Evolutionary conservation across 2,888 invertebrate genomes (phyloP).

Genomic region (Anodontia alba): DNA sequence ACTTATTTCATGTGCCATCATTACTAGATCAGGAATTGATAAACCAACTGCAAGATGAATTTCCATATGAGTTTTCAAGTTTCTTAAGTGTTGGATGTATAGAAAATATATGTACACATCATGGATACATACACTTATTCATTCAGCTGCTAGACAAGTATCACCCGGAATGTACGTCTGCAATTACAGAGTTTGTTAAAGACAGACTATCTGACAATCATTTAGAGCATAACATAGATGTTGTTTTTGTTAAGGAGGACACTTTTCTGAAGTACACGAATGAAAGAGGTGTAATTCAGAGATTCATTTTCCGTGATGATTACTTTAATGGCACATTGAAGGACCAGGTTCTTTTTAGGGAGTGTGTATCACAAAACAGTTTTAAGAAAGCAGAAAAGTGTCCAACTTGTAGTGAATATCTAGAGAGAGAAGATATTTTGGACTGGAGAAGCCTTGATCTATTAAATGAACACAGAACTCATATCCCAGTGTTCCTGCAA

Average conservation of each 20-base stretch:
- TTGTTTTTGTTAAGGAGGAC: background rate
- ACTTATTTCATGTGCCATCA: background rate
- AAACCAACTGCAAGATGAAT: background rate
- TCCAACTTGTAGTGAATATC: background rate
- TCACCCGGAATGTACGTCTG: background rate
- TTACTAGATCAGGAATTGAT: background rate
- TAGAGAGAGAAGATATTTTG: background rate
- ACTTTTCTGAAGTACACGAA: background rate
- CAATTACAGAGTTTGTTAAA: background rate
- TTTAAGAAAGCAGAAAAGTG: background rate
- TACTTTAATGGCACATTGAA: background rate
- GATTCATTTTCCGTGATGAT: background rate
- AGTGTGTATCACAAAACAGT: background rate
- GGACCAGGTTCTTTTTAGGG: background rate
- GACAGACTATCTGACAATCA: background rate
- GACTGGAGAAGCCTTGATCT: background rate
- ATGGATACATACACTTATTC: background rate
- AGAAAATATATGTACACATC: background rate
- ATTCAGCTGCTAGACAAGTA: background rate
- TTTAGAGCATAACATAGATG: background rate
- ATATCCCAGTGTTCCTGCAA: background rate
- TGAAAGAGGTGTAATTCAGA: background rate
- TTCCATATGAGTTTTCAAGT: background rate
- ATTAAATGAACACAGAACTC: background rate
- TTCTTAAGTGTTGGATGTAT: background rate